Evolutionary conservation across 2,797 vertebrate species (phyloP).

Genomic region (Oceanodroma leucorhoa): DNA sequence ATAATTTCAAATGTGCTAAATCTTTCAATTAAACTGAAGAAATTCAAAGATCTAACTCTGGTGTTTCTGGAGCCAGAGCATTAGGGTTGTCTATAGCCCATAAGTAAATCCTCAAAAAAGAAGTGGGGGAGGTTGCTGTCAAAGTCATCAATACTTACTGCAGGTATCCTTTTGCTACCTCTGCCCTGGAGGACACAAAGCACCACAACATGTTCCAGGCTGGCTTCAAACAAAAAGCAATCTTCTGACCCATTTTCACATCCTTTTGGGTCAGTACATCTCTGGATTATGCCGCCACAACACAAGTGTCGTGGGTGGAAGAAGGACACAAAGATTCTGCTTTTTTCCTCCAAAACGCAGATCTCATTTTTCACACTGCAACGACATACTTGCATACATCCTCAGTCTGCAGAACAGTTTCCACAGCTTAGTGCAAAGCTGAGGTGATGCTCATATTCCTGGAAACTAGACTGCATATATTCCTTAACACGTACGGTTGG

Average conservation of each 20-base stretch:
- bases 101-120: not conserved
- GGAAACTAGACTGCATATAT: not conserved
- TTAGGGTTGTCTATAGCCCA: not conserved
- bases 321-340: accelerated
- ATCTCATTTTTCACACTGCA: not conserved
- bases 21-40: not conserved
- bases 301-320: not conserved
- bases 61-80: not conserved
- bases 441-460: not conserved
- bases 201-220: accelerated
- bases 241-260: not conserved
- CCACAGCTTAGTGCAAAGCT: not conserved
- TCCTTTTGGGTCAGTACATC: not conserved
- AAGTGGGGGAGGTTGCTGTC: not conserved
- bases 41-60: not conserved
- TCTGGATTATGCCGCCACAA: not conserved
- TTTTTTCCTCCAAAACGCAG: not conserved
- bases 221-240: not conserved
- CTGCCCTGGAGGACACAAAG: not conserved
- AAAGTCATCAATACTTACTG: not conserved
- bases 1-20: not conserved
- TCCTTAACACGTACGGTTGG: accelerated
- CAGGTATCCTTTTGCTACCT: not conserved
- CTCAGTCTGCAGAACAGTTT: not conserved
- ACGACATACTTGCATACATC: accelerated